Evolutionary conservation across 2,888 invertebrate genomes (phyloP).

Genomic region (Cantharis nigra): DNA sequence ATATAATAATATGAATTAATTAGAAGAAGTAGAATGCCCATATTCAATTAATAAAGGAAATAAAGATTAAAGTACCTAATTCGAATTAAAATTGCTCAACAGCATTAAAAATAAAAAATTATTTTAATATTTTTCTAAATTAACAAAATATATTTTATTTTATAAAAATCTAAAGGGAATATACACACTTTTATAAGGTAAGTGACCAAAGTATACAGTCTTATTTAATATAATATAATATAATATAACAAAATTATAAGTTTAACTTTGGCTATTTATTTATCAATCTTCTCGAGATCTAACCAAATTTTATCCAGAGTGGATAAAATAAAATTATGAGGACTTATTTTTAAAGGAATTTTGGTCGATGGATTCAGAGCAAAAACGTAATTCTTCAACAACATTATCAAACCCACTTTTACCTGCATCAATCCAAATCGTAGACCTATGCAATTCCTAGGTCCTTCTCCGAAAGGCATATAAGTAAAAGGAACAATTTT

Average conservation of each 20-base stretch:
- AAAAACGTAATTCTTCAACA: background rate
- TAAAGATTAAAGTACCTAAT: too few relatives aligned
- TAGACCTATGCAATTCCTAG: background rate
- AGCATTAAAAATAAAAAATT: too few relatives aligned
- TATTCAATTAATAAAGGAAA: too few relatives aligned
- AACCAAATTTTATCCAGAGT: background rate
- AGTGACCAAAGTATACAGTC: too few relatives aligned
- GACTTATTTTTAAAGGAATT: background rate
- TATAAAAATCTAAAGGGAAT: too few relatives aligned
- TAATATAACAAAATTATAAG: background rate
- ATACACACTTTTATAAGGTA: too few relatives aligned
- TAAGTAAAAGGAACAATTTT: background rate
- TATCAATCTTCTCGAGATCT: background rate
- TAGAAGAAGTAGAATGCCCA: too few relatives aligned
- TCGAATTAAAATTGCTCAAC: too few relatives aligned
- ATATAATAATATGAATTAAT: too few relatives aligned
- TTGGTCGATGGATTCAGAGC: background rate
- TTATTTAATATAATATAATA: too few relatives aligned
- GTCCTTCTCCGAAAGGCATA: background rate
- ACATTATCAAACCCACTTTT: background rate
- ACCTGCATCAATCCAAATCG: constrained; percentile 1
- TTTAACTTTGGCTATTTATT: background rate
- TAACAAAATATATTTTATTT: too few relatives aligned
- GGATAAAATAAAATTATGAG: background rate
- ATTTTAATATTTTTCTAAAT: too few relatives aligned